Conservation (phyloP, 2,113 vertebrate genomes). For the Megaceryle torquata region DNA sequence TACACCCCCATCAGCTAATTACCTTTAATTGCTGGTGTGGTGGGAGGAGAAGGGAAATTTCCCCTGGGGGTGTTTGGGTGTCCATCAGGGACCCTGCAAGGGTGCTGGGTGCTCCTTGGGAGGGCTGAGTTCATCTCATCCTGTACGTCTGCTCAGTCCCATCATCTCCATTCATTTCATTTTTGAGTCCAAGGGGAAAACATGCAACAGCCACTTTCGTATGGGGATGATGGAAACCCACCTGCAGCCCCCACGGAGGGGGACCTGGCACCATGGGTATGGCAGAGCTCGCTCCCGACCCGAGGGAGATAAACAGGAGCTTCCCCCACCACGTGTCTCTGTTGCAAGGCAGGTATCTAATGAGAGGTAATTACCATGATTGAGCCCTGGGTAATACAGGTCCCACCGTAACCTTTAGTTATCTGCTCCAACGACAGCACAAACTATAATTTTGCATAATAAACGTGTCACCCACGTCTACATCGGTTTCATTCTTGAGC, state of each 20-base stretch:
- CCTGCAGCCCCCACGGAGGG: accelerated
- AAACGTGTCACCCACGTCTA: background rate
- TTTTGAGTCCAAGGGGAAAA: background rate
- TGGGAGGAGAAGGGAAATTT: background rate
- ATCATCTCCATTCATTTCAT: accelerated
- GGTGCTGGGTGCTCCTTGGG: background rate
- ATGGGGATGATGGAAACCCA: accelerated
- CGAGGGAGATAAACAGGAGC: background rate
- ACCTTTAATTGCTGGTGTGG: background rate
- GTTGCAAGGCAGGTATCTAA: background rate
- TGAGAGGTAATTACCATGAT: background rate
- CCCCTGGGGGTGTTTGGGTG: background rate
- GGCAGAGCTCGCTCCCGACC: background rate
- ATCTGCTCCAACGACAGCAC: background rate
- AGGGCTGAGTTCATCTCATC: background rate
- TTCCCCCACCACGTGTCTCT: background rate
- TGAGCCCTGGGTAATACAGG: background rate
- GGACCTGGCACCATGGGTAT: accelerated
- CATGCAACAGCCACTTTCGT: accelerated
- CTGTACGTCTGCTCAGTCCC: background rate
- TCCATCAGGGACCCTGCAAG: accelerated
- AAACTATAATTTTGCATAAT: conserved; percentile 2
- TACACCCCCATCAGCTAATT: background rate
- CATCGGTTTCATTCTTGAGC: background rate
- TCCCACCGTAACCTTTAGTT: background rate